Percentiles rank a stretch among this genome's conserved stretches.
phyloP scores from a whole-genome alignment of 2,113 vertebrate species.

The Speoplatyrhinus poulsoni region DNA sequence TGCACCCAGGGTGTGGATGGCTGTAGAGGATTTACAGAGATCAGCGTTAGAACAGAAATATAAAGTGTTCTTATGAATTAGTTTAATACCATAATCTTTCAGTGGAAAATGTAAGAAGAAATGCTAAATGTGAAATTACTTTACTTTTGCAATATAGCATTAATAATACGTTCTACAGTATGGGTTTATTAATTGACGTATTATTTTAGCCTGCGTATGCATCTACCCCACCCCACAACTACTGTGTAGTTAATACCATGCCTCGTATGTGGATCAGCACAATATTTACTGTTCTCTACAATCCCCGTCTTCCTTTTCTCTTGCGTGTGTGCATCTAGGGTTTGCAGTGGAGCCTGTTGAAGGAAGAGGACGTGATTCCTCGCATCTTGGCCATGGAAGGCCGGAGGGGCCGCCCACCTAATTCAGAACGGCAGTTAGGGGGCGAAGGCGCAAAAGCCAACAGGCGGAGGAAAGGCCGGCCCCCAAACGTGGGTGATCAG shows the following conservation, averaged over 20 bases:
- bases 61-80: slow-evolving; percentile 29
- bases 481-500: slow-evolving; percentile 85
- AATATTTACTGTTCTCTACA: slow-evolving; percentile 3
- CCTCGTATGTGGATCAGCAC: slow-evolving; percentile 27
- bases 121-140: slow-evolving; percentile 6
- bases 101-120: not conserved
- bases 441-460: slow-evolving; percentile 75
- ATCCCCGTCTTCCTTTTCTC: slow-evolving; percentile 7
- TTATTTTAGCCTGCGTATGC: too few relatives aligned
- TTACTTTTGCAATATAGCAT: slow-evolving; percentile 6
- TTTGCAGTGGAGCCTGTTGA: slow-evolving; percentile 95
- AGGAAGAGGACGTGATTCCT: slow-evolving; percentile 92
- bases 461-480: slow-evolving; percentile 90
- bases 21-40: slow-evolving; percentile 10
- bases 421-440: slow-evolving; percentile 80
- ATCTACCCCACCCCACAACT: too few relatives aligned
- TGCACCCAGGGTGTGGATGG: slow-evolving; percentile 15
- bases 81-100: slow-evolving; percentile 10
- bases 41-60: slow-evolving; percentile 2
- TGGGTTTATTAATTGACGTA: too few relatives aligned
- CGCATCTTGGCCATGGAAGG: slow-evolving; percentile 93
- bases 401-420: slow-evolving; percentile 87
- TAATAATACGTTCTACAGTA: too few relatives aligned
- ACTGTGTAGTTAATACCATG: not conserved
- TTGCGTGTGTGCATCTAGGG: slow-evolving; percentile 75